phyloP scores from a whole-genome alignment of 1,140 invertebrate species.

The Heliconius nattereri region DNA sequence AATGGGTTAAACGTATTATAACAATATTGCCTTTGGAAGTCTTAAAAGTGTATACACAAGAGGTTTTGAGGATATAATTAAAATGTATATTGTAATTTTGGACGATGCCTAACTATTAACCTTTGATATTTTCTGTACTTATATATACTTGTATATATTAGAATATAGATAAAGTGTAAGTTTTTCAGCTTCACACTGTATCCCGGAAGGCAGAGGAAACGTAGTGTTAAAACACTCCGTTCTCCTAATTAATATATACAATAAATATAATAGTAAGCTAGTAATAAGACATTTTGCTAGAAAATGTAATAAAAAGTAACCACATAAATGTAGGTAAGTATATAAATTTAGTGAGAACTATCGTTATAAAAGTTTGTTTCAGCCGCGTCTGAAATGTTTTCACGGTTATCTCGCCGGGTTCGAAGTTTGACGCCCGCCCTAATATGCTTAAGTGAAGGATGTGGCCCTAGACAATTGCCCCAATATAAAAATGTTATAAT shows the following conservation, averaged over 20 bases:
- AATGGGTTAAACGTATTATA: not conserved
- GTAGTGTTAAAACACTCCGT: too few relatives aligned
- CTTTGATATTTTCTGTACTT: too few relatives aligned
- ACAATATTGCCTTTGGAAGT: not conserved
- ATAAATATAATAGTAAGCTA: not conserved
- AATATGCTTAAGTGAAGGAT: slow-evolving; percentile 77
- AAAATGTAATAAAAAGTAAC: slow-evolving; percentile 9
- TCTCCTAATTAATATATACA: not conserved
- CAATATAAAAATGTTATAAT: slow-evolving; percentile 35
- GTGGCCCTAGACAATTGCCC: slow-evolving; percentile 64
- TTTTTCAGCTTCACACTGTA: too few relatives aligned
- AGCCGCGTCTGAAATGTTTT: slow-evolving; percentile 67
- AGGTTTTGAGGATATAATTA: not conserved
- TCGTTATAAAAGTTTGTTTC: slow-evolving; percentile 54
- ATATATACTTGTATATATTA: too few relatives aligned
- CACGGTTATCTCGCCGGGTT: slow-evolving; percentile 58
- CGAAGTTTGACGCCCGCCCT: slow-evolving; percentile 60
- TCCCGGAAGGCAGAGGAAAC: too few relatives aligned
- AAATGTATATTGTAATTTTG: not conserved
- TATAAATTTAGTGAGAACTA: slow-evolving; percentile 15
- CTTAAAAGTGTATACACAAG: slow-evolving; percentile 10
- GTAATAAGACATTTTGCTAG: not conserved
- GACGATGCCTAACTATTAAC: not conserved
- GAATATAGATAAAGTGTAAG: too few relatives aligned
- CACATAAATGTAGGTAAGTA: slow-evolving; percentile 17